phyloP scores from a whole-genome alignment of 2,888 invertebrate species.

The Hedychridium roseum region DNA sequence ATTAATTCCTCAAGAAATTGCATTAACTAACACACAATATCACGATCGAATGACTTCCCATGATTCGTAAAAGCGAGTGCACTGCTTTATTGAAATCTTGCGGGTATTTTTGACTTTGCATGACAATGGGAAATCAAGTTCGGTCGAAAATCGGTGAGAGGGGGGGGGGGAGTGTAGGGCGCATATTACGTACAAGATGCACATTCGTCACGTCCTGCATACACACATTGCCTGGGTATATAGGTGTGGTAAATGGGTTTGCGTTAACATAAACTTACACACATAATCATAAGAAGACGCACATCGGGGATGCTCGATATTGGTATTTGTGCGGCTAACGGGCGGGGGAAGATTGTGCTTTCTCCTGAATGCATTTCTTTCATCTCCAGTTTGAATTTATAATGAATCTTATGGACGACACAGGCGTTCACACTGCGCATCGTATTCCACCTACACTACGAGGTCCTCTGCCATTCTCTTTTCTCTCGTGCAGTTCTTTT shows the following conservation, averaged over 20 bases:
- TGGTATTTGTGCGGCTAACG: constrained; percentile 21
- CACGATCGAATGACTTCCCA: too few species aligned
- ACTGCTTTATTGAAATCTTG: constrained; percentile 2
- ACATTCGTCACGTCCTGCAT: too few species aligned
- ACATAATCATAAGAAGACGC: too few species aligned
- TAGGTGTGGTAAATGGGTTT: too few species aligned
- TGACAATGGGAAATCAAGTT: constrained; percentile 49
- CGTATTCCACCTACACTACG: constrained; percentile 8
- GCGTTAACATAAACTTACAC: too few species aligned
- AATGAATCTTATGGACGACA: constrained; percentile 21
- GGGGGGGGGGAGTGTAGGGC: constrained; percentile 6
- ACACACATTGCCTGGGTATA: constrained; percentile 11
- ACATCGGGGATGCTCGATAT: constrained; percentile 29
- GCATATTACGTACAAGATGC: too few species aligned
- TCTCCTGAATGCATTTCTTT: constrained; percentile 11
- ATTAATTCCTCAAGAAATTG: too few species aligned
- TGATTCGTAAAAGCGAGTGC: neutral
- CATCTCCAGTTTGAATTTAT: constrained; percentile 5
- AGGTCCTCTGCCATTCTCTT: constrained; percentile 5
- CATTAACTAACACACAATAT: too few species aligned
- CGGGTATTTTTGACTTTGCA: constrained; percentile 40
- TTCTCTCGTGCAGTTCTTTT: constrained; percentile 6
- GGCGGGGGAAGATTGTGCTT: constrained; percentile 19
- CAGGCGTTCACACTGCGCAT: constrained; percentile 10
- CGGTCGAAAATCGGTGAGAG: constrained; percentile 13